These are phyloP conservation scores for Eudemis profundana DNA, from an alignment of 2,888 invertebrate genomes.

Conservation along the genomic window DNA sequence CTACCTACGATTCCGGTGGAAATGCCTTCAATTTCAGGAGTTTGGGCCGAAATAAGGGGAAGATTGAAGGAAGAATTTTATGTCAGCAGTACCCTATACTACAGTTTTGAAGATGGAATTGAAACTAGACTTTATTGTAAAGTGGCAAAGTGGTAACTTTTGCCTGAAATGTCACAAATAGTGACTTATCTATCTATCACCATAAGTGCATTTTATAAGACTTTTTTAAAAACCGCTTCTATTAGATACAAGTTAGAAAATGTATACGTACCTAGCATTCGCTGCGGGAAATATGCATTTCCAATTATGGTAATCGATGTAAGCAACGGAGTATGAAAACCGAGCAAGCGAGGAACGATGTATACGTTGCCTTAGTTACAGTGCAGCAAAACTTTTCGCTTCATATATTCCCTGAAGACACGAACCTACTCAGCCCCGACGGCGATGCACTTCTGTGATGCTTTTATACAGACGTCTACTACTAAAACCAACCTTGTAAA, in stretches of 20 bases:
- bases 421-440: background rate
- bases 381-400: background rate
- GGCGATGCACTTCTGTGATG: background rate
- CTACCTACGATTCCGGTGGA: no score
- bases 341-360: background rate
- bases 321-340: background rate
- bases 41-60: background rate
- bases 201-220: no score
- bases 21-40: no score
- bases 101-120: no score
- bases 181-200: no score
- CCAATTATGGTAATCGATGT: slow-evolving; percentile 1
- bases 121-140: no score
- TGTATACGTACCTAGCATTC: background rate
- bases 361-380: background rate
- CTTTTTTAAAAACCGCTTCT: no score
- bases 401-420: background rate
- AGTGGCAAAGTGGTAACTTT: no score
- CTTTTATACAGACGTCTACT: background rate
- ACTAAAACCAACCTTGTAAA: no score
- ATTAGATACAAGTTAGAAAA: background rate
- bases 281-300: background rate
- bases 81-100: no score
- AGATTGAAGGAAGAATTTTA: background rate
- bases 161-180: no score